A percentile compares a stretch with the other conserved stretches of the same genome.
These are phyloP conservation scores for Nasonia longicornis DNA, from an alignment of 1,140 invertebrate species.

Conservation along the genomic window DNA sequence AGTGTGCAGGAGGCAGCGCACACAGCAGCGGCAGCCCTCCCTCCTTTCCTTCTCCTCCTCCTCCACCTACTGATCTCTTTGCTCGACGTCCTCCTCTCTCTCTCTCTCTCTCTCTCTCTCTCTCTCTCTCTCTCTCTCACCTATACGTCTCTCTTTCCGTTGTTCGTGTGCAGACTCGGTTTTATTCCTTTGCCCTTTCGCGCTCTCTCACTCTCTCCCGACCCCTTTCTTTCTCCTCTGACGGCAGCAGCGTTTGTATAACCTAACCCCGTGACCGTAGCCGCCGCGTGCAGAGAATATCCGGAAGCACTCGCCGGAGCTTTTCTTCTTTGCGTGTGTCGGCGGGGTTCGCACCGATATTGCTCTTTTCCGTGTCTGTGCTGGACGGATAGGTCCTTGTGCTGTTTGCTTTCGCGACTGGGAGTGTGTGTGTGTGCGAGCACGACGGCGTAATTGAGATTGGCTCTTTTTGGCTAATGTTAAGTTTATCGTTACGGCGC, in stretches of 20 bases:
- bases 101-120: not conserved
- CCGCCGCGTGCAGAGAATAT: slow-evolving; percentile 62
- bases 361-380: slow-evolving; percentile 15
- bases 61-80: slow-evolving; percentile 46
- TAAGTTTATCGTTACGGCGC: not conserved
- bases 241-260: slow-evolving; percentile 44
- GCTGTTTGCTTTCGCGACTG: not conserved
- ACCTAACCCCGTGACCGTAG: slow-evolving; percentile 57
- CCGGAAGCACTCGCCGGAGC: slow-evolving; percentile 63
- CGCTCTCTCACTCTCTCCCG: slow-evolving; percentile 19
- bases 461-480: not conserved
- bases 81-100: slow-evolving; percentile 50
- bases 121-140: slow-evolving; percentile 2
- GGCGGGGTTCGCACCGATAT: not conserved
- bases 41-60: slow-evolving; percentile 52
- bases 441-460: not conserved
- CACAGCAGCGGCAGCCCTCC: slow-evolving; percentile 38
- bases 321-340: slow-evolving; percentile 44
- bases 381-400: no score
- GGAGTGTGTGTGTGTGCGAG: not conserved
- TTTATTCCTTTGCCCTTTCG: slow-evolving; percentile 43
- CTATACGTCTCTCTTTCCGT: not conserved
- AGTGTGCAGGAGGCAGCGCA: slow-evolving; percentile 67
- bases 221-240: slow-evolving; percentile 48
- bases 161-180: not conserved